Percentiles rank a stretch among this genome's conserved stretches.
Conservation (phyloP, 1,140 invertebrate species). For the Ruditapes philippinarum region DNA sequence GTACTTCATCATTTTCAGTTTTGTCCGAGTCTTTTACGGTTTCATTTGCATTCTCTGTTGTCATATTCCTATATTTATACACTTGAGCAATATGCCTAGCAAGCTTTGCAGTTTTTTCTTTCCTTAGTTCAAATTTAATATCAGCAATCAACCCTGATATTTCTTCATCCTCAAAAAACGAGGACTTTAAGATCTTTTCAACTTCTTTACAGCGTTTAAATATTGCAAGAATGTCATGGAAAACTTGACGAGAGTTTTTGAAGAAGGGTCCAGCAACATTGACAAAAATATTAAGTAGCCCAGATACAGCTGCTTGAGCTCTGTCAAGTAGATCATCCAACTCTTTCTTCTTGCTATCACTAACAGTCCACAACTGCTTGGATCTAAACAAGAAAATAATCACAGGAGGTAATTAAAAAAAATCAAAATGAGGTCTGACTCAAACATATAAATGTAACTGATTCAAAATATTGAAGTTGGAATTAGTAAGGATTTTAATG, state of each 20-base stretch:
- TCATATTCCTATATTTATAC: constrained; percentile 76
- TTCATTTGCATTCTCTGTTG: neutral
- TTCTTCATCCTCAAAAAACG: constrained; percentile 77
- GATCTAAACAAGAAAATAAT: too few relatives aligned
- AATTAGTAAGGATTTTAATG: too few relatives aligned
- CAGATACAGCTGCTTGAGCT: constrained; percentile 70
- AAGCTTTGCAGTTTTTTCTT: constrained; percentile 78
- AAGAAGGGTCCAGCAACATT: constrained; percentile 50
- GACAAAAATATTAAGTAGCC: constrained; percentile 73
- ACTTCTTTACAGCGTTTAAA: constrained; percentile 82
- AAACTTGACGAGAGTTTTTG: constrained; percentile 52
- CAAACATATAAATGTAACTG: too few relatives aligned
- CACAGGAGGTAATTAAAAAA: too few relatives aligned
- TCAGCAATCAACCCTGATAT: constrained; percentile 73
- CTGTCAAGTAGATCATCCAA: constrained; percentile 72
- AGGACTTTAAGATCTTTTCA: constrained; percentile 87
- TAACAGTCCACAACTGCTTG: constrained; percentile 35
- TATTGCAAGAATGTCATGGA: constrained; percentile 79
- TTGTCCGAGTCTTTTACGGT: neutral
- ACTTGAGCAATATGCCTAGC: constrained; percentile 74
- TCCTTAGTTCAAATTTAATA: constrained; percentile 72
- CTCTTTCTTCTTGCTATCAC: constrained; percentile 74
- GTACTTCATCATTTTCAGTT: neutral
- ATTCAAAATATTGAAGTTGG: too few relatives aligned
- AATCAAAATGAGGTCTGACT: too few relatives aligned